Percentiles rank a stretch among this genome's conserved stretches.
Evolutionary conservation across 2,113 vertebrate species (phyloP).

Genomic region (Lamprotornis superbus): DNA sequence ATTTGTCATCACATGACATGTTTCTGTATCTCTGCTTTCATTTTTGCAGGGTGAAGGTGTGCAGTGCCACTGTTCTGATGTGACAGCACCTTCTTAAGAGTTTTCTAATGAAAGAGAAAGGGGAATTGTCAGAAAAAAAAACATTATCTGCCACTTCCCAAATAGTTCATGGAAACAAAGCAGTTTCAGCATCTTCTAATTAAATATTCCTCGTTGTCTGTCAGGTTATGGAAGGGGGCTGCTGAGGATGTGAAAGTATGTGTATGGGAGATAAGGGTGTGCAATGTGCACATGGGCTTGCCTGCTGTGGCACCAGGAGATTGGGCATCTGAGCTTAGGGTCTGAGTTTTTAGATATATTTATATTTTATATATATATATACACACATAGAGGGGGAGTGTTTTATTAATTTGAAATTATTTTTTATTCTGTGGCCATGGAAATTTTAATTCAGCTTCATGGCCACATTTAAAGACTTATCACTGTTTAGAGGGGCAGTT

Average conservation of each 20-base stretch:
- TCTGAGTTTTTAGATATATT: not conserved
- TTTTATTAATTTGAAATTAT: not conserved
- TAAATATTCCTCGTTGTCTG: not conserved
- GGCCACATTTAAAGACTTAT: not conserved
- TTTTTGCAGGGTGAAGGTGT: not conserved
- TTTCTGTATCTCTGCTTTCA: not conserved
- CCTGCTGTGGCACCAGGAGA: not conserved
- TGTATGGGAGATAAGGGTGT: not conserved
- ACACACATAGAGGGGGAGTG: not conserved
- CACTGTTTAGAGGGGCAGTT: not conserved
- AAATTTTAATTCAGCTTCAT: not conserved
- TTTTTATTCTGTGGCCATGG: not conserved
- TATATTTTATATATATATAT: accelerated
- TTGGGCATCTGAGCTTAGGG: not conserved
- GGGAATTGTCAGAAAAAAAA: not conserved
- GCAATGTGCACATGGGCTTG: accelerated
- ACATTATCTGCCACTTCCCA: not conserved
- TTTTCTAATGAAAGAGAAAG: not conserved
- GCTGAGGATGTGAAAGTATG: not conserved
- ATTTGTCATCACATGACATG: not conserved
- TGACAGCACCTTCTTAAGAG: not conserved
- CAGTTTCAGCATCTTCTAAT: not conserved
- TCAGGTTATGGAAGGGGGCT: not conserved
- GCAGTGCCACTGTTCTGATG: not conserved
- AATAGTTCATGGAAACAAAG: not conserved